These are phyloP conservation scores for Sylvilagus bachmani DNA, from an alignment of 2,113 vertebrate genomes.

Conservation along the genomic window DNA sequence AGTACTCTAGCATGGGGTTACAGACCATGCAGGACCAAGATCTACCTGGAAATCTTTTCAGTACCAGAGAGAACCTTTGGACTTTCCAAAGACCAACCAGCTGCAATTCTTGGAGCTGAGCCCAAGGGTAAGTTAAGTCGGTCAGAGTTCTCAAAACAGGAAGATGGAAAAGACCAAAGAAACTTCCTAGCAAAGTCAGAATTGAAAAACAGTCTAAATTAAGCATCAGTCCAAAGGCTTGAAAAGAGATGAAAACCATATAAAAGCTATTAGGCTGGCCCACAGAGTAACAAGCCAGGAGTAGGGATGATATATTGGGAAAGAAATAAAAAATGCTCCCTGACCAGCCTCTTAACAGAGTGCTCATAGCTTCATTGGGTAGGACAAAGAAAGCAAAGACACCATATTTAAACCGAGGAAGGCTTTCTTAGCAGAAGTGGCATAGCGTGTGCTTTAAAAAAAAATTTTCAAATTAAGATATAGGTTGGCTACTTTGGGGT, in stretches of 20 bases:
- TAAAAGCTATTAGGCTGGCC: neutral
- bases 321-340: neutral
- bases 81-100: neutral
- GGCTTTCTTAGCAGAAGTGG: neutral
- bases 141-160: neutral
- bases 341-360: neutral
- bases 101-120: neutral
- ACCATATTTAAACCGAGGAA: neutral
- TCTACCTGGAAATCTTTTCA: neutral
- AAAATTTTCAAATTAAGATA: neutral
- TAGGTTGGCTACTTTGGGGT: neutral
- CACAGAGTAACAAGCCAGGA: neutral
- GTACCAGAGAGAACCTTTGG: neutral
- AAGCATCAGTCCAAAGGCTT: neutral
- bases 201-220: neutral
- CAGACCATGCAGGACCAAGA: neutral
- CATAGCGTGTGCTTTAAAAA: neutral
- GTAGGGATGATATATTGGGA: neutral
- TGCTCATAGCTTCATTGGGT: neutral
- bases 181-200: neutral
- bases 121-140: neutral
- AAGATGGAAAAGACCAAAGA: neutral
- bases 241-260: neutral
- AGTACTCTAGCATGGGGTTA: neutral
- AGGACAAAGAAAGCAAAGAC: neutral